phyloP scores from a whole-genome alignment of 2,888 invertebrate genomes.

The Pollenia angustigena region DNA sequence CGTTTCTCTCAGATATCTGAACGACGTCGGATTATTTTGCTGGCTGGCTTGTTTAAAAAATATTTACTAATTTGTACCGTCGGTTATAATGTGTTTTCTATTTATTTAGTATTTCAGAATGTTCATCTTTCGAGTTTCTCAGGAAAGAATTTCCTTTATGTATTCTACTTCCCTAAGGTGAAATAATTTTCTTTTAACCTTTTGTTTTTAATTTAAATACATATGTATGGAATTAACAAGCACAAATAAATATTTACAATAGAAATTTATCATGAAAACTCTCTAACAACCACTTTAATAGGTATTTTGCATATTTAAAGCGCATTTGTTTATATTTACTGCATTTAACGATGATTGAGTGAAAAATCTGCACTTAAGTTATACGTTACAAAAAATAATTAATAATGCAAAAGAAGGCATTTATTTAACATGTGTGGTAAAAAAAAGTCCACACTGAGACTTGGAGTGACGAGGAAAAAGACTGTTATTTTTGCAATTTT shows the following conservation, averaged over 20 bases:
- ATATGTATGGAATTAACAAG: neutral
- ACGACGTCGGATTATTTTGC: too few relatives aligned
- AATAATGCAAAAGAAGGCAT: constrained; percentile 31
- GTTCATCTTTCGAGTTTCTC: neutral
- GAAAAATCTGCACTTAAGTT: constrained; percentile 42
- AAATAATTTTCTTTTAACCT: neutral
- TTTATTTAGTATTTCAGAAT: too few relatives aligned
- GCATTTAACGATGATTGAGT: constrained; percentile 39
- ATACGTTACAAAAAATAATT: constrained; percentile 37
- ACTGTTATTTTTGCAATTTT: neutral
- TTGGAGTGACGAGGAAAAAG: neutral
- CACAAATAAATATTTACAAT: constrained; percentile 8
- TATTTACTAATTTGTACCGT: too few relatives aligned
- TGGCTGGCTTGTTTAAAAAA: too few relatives aligned
- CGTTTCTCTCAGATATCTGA: too few relatives aligned
- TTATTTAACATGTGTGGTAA: neutral
- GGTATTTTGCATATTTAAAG: constrained; percentile 54
- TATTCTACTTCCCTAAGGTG: neutral
- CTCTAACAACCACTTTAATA: constrained; percentile 46
- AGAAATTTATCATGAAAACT: constrained; percentile 17
- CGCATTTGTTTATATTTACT: constrained; percentile 20
- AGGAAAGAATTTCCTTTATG: neutral
- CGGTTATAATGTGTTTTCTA: too few relatives aligned
- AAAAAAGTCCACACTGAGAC: constrained; percentile 16
- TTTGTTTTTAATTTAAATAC: neutral